Conservation (phyloP, 2,113 vertebrate species). For the Alectura lathami region DNA sequence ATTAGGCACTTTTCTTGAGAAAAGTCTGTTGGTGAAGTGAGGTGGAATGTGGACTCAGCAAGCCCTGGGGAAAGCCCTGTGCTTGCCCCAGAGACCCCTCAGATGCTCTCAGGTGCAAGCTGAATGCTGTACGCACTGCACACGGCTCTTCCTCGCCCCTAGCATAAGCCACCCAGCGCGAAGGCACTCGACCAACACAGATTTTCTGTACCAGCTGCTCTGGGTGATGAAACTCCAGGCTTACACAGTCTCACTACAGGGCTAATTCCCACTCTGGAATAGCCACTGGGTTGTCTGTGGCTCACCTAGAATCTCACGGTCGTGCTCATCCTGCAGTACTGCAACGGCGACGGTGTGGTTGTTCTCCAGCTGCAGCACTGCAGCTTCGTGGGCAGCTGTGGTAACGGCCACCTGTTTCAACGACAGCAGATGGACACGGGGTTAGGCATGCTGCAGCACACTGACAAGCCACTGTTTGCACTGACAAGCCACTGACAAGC, state of each 20-base stretch:
- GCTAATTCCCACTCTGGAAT: not conserved
- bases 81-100: not conserved
- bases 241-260: not conserved
- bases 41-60: not conserved
- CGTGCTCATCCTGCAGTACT: conserved; percentile 87
- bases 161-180: accelerated
- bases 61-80: too few relatives aligned
- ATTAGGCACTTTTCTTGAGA: not conserved
- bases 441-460: not conserved
- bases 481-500: not conserved
- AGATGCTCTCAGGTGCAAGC: not conserved
- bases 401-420: conserved; percentile 87
- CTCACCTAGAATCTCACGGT: conserved; percentile 88
- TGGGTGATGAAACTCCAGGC: not conserved
- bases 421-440: not conserved
- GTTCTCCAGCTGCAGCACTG: conserved; percentile 84
- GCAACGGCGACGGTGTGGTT: conserved; percentile 80
- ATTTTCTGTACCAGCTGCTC: not conserved
- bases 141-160: not conserved
- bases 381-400: conserved; percentile 80
- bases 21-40: not conserved
- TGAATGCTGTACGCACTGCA: not conserved
- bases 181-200: not conserved
- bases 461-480: not conserved
- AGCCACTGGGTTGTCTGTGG: not conserved